phyloP scores from a whole-genome alignment of 2,888 invertebrate species.

The Cephonodes hylas region DNA sequence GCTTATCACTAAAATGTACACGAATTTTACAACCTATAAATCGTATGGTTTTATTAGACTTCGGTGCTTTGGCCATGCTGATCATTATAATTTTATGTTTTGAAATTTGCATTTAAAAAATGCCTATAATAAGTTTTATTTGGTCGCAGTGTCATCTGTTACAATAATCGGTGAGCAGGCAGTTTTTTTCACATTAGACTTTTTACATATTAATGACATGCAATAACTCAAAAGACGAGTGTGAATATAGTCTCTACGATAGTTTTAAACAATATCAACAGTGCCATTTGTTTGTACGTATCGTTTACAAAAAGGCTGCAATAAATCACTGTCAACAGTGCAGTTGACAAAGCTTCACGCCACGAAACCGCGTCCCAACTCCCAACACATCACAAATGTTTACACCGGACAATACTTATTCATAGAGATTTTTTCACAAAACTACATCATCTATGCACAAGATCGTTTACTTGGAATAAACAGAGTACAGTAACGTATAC shows the following conservation, averaged over 20 bases:
- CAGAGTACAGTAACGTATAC: constrained; percentile 45
- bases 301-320: constrained; percentile 42
- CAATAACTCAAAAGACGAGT: background rate
- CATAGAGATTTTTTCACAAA: constrained; percentile 45
- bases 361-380: constrained; percentile 33
- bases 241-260: background rate
- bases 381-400: constrained; percentile 47
- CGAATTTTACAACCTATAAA: constrained; percentile 67
- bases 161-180: background rate
- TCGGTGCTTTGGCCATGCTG: constrained; percentile 76
- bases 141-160: background rate
- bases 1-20: constrained; percentile 51
- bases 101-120: constrained; percentile 2
- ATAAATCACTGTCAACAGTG: constrained; percentile 70
- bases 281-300: constrained; percentile 34
- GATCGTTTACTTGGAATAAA: constrained; percentile 61
- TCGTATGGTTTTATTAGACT: constrained; percentile 59
- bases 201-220: background rate
- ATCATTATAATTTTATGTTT: constrained; percentile 23
- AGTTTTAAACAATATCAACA: constrained; percentile 23
- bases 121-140: background rate
- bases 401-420: constrained; percentile 48
- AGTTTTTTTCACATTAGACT: background rate
- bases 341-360: constrained; percentile 56
- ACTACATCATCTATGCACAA: constrained; percentile 39